Conservation (phyloP, 2,113 vertebrate genomes). For the Boulengeromyrus knoepffleri region DNA sequence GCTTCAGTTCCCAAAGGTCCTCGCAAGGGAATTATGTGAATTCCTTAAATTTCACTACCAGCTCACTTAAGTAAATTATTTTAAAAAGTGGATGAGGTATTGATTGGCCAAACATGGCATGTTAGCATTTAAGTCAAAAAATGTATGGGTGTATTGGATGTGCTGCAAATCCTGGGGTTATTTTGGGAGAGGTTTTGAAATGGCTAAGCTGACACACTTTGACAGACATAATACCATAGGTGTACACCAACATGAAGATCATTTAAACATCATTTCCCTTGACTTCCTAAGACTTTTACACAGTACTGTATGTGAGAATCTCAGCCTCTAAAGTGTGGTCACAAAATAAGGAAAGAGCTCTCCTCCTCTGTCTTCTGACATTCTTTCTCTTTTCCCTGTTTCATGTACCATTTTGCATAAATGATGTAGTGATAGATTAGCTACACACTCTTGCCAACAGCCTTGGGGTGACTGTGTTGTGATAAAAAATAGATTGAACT, state of each 20-base stretch:
- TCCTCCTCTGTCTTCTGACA: neutral
- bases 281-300: neutral
- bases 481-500: neutral
- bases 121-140: neutral
- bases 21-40: neutral
- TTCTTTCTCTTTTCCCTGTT: neutral
- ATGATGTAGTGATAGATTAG: neutral
- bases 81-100: neutral
- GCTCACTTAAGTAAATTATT: neutral
- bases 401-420: neutral
- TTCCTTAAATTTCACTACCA: neutral
- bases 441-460: neutral
- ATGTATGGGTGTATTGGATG: neutral
- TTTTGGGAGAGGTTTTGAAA: neutral
- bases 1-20: neutral
- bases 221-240: neutral
- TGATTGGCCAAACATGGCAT: neutral
- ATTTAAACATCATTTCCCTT: neutral
- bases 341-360: neutral
- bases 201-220: neutral
- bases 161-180: neutral
- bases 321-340: neutral
- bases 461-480: neutral
- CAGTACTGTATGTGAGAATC: neutral
- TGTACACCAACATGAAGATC: neutral